Percentiles rank a stretch among this genome's conserved stretches.
phyloP scores from a whole-genome alignment of 2,797 vertebrate genomes.

The Pampus argenteus region DNA sequence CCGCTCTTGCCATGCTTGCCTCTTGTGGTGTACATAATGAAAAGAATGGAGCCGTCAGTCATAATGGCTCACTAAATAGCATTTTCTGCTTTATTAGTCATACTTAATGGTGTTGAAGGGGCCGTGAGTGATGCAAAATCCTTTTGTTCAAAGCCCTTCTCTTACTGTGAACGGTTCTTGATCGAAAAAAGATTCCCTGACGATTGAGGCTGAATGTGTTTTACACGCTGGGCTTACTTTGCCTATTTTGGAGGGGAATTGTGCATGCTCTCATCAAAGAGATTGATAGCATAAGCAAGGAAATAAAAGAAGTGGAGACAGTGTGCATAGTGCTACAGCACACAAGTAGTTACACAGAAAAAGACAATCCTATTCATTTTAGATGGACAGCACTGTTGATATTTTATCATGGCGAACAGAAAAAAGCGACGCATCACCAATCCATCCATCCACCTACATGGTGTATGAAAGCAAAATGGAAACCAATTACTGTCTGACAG shows the following conservation, averaged over 20 bases:
- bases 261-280: constrained; percentile 72
- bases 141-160: constrained; percentile 77
- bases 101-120: constrained; percentile 84
- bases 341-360: constrained; percentile 66
- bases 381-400: constrained; percentile 64
- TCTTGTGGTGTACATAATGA: constrained; percentile 76
- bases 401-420: constrained; percentile 60
- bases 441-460: constrained; percentile 44
- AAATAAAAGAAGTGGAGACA: constrained; percentile 69
- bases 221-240: constrained; percentile 81
- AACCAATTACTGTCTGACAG: constrained; percentile 64
- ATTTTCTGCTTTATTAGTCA: constrained; percentile 89
- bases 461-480: constrained; percentile 51
- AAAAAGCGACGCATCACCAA: constrained; percentile 42
- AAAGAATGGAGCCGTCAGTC: constrained; percentile 84
- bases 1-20: constrained; percentile 57
- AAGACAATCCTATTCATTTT: constrained; percentile 63
- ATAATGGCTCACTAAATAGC: constrained; percentile 85
- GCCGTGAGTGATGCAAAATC: constrained; percentile 78
- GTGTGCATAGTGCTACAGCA: constrained; percentile 51
- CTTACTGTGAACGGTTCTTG: constrained; percentile 72
- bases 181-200: constrained; percentile 79
- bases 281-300: constrained; percentile 70
- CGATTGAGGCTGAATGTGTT: constrained; percentile 78
- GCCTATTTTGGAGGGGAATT: constrained; percentile 72